These are phyloP conservation scores for Invenusta paracnida DNA, from an alignment of 2,888 invertebrate genomes.

Conservation along the genomic window DNA sequence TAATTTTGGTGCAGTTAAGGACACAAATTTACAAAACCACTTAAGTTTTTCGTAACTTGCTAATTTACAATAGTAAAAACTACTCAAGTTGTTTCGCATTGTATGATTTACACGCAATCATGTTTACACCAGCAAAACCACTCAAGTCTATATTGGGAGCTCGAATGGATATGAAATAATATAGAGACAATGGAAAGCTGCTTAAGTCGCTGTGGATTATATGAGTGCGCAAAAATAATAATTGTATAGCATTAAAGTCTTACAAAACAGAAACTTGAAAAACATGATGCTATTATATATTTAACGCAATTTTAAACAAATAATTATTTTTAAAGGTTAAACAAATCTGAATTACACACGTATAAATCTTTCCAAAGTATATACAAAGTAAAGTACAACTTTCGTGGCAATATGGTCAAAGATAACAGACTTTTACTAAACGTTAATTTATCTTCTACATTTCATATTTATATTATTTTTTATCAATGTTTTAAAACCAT, in stretches of 20 bases:
- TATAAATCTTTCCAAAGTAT: too few relatives aligned
- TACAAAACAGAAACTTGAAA: background rate
- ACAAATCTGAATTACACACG: background rate
- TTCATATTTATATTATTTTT: too few relatives aligned
- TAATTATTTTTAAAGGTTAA: background rate
- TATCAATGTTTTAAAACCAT: too few relatives aligned
- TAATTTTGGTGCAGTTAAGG: constrained; percentile 8
- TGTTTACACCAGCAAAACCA: background rate
- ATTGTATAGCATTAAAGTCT: background rate
- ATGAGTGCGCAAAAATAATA: background rate
- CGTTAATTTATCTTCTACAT: too few relatives aligned
- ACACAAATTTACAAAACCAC: constrained; percentile 38
- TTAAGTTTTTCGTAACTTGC: constrained; percentile 27
- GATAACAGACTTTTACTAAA: too few relatives aligned
- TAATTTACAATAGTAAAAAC: constrained; percentile 18
- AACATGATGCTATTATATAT: background rate
- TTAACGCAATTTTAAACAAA: background rate
- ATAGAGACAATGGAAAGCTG: background rate
- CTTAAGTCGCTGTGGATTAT: background rate
- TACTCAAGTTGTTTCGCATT: background rate
- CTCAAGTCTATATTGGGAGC: background rate
- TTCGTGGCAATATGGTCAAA: too few relatives aligned
- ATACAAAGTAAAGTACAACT: too few relatives aligned
- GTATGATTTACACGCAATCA: background rate
- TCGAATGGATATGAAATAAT: background rate